Conservation (phyloP, 1,140 invertebrate species). For the Hyles vespertilio region DNA sequence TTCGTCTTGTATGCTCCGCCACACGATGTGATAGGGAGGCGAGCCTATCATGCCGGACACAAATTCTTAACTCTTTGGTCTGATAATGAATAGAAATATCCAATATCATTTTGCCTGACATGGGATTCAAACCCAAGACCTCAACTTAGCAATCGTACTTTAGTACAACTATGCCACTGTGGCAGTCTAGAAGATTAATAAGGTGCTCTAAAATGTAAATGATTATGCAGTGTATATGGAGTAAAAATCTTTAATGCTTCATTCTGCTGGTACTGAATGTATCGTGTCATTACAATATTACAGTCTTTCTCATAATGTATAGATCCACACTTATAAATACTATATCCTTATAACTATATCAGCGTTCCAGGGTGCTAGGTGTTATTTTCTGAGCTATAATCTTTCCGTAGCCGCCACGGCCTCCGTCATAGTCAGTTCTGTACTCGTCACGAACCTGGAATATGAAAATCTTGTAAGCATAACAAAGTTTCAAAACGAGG, state of each 20-base stretch:
- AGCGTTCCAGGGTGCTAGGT: conserved; percentile 74
- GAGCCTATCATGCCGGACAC: no score
- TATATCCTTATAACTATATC: conserved; percentile 23
- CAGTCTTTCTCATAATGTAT: conserved; percentile 40
- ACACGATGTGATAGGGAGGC: no score
- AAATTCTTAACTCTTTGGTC: no score
- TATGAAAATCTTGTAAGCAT: conserved; percentile 4
- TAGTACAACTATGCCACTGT: no score
- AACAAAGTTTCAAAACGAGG: neutral
- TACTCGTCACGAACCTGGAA: conserved; percentile 97
- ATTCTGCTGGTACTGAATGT: conserved; percentile 32
- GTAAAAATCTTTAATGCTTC: conserved; percentile 20
- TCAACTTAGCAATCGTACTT: no score
- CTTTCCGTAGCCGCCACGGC: conserved; percentile 97
- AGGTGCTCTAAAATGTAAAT: no score
- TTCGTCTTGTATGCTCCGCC: no score
- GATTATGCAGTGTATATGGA: neutral
- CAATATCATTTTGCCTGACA: no score
- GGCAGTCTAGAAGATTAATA: no score
- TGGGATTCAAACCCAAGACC: no score
- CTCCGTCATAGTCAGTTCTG: conserved; percentile 96
- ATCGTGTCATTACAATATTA: conserved; percentile 23
- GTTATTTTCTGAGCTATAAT: conserved; percentile 90
- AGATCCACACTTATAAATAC: conserved; percentile 13
- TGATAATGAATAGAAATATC: no score